These are phyloP conservation scores for Limulus polyphemus DNA, from an alignment of 2,888 invertebrate species.

Conservation along the genomic window DNA sequence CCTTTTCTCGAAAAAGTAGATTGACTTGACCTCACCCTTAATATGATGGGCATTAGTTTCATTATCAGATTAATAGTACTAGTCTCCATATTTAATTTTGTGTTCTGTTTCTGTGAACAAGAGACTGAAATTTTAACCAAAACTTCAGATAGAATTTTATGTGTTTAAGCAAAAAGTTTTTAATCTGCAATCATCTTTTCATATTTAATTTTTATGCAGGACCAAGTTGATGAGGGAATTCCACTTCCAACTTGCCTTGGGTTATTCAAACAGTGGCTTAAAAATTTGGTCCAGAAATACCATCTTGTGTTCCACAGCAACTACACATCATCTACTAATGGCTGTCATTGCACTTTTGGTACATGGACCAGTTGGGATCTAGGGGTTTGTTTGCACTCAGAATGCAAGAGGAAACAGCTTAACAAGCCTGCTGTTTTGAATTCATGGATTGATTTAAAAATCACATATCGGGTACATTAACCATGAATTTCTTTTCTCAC, in stretches of 20 bases:
- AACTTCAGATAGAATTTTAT: too few species aligned
- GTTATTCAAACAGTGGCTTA: constrained; percentile 45
- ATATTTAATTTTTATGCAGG: too few species aligned
- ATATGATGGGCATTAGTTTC: too few species aligned
- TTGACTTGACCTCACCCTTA: too few species aligned
- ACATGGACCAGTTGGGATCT: constrained; percentile 55
- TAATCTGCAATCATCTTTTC: too few species aligned
- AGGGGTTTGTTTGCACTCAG: constrained; percentile 46
- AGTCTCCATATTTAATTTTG: too few species aligned
- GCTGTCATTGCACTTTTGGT: constrained; percentile 39
- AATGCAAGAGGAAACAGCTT: constrained; percentile 47
- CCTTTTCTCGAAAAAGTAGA: too few species aligned
- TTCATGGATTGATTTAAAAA: constrained; percentile 48
- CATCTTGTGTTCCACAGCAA: background rate
- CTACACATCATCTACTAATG: constrained; percentile 28
- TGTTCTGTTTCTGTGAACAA: too few species aligned
- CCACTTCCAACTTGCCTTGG: constrained; percentile 42
- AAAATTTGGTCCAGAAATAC: constrained; percentile 19
- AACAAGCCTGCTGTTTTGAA: constrained; percentile 43
- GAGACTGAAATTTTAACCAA: too few species aligned
- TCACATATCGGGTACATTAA: constrained; percentile 39
- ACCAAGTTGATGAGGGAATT: constrained; percentile 42
- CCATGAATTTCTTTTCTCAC: background rate
- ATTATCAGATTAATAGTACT: too few species aligned
- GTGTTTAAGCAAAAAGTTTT: too few species aligned